Base-by-base conservation (phyloP, 2,888 invertebrate genomes). In the Trypoxylon attenuatum region DNA sequence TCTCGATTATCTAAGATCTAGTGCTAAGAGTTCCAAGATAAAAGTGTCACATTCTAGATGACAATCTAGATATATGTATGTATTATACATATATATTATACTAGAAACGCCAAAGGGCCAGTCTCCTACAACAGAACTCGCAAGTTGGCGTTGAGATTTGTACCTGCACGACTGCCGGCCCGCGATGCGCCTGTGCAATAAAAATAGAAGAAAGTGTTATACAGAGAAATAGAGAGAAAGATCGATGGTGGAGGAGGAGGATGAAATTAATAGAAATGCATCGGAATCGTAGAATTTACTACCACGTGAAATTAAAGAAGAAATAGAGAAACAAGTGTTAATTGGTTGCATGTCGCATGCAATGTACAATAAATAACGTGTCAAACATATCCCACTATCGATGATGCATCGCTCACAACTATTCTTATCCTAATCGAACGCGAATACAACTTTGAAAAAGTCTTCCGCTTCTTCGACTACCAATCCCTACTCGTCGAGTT, bases 161-260 rank as follows among this genome's bases (percentile, higher is more conserved):
- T 71, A 78, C 71, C 78, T 78, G 73, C 69, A 75, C 75, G 59
- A 71, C 70, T 58, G 63, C 67, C 59, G 79, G 69, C 64, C 71
- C 74, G 62, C 77, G 73, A 71, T 75, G 74, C 55, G 75, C 69
- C 77, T 78, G 69, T 77, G 68, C 59, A 74, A 72, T 73, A 54
- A 57, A 77, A 69, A 76, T 43, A 78, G 58, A 78, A 70, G 63
- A 76, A 76, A 69, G 43, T 38, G 60, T 75, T 75, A 75, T 52
- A 76, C 57, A 72, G 59, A 63, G 42, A 53, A 43, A 29, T 52
- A 72, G 69, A 63, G 60, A 55, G 18, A 69, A 46, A 60, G 23
- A 22, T 29, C 18, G 33, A 33, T 8, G 8, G 13, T 10, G 33
- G 33, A 33, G 33, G 39, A 55, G 38, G 39, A 49, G 46, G 33